A percentile compares a stretch with the other conserved stretches of the same genome.
phyloP scores from a whole-genome alignment of 2,888 invertebrate species.

The Metalampra italica region DNA sequence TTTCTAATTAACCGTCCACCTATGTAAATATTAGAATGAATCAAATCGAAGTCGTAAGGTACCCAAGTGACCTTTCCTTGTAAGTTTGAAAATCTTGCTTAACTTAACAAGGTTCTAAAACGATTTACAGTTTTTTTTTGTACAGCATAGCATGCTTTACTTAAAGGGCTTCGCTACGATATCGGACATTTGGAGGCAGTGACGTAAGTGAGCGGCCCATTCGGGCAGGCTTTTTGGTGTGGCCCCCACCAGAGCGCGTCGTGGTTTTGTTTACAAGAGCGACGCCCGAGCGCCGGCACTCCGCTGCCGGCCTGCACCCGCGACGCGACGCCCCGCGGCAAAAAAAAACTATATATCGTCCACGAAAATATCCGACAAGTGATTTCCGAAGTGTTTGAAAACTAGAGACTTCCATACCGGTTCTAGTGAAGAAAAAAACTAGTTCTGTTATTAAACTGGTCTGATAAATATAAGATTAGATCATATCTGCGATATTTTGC shows the following conservation, averaged over 20 bases:
- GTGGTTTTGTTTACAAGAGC: conserved; percentile 67
- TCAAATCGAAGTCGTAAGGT: too few relatives aligned
- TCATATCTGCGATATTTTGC: conserved; percentile 34
- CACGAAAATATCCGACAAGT: conserved; percentile 14
- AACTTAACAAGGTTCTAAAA: too few relatives aligned
- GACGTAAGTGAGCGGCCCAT: conserved; percentile 71
- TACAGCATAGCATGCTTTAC: too few relatives aligned
- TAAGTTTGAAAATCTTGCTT: too few relatives aligned
- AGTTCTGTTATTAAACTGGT: conserved; percentile 24
- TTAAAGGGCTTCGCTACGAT: neutral
- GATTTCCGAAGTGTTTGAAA: conserved; percentile 38
- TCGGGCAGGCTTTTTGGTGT: conserved; percentile 71
- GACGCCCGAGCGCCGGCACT: conserved; percentile 66
- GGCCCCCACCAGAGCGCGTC: conserved; percentile 67
- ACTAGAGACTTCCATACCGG: conserved; percentile 29
- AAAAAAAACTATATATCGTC: conserved; percentile 4
- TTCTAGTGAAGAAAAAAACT: conserved; percentile 31
- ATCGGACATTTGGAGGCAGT: conserved; percentile 24
- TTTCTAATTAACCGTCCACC: too few relatives aligned
- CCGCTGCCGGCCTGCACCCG: conserved; percentile 64
- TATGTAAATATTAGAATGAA: too few relatives aligned
- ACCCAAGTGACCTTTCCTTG: too few relatives aligned
- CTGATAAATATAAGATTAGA: conserved; percentile 20
- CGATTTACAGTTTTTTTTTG: too few relatives aligned
- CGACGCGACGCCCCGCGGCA: conserved; percentile 49